Conservation (phyloP, 2,113 vertebrate species). For the Poeciliopsis occidentalis region DNA sequence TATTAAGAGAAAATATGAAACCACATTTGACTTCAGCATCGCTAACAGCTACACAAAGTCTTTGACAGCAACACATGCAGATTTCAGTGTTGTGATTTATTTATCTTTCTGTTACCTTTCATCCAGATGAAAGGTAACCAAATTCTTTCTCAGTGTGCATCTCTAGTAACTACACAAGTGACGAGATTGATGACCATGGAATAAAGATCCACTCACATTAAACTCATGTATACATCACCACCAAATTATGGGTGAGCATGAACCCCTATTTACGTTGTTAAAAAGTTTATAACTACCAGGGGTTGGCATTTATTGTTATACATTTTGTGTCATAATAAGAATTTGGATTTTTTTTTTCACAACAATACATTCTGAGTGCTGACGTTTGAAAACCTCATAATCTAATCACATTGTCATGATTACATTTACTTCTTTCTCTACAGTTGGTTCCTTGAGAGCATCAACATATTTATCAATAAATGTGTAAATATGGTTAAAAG, state of each 20-base stretch:
- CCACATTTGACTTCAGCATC: background rate
- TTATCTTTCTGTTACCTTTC: background rate
- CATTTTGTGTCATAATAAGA: background rate
- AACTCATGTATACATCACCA: background rate
- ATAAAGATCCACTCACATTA: background rate
- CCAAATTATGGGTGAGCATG: background rate
- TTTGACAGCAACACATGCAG: background rate
- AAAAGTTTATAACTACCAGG: background rate
- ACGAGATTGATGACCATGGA: background rate
- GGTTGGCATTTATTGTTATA: no score
- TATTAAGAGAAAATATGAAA: background rate
- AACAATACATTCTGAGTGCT: no score
- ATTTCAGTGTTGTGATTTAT: background rate
- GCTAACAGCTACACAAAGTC: background rate
- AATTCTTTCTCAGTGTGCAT: background rate
- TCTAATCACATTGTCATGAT: no score
- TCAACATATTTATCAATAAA: no score
- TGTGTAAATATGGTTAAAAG: no score
- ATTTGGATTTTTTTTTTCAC: no score
- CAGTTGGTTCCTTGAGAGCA: no score
- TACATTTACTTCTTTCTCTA: no score
- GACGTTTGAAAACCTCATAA: no score
- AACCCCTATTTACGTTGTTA: background rate
- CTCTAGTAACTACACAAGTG: background rate
- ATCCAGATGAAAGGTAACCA: no score